These are phyloP conservation scores for Netelia melanura DNA, from an alignment of 2,888 invertebrate genomes.

Conservation along the genomic window DNA sequence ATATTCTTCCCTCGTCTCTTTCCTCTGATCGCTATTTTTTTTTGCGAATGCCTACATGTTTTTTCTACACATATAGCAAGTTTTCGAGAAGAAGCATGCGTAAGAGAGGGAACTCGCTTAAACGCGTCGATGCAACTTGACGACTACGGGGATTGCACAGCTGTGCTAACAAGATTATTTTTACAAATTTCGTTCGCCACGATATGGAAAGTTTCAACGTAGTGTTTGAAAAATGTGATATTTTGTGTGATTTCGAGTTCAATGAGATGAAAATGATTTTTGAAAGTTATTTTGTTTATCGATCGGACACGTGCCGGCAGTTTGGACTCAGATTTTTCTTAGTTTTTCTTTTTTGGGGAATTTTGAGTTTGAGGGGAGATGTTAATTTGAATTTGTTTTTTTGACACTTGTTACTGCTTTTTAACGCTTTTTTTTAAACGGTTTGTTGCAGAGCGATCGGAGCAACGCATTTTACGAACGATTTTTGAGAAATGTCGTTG, in stretches of 20 bases:
- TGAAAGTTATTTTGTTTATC: too few relatives aligned
- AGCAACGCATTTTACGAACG: background rate
- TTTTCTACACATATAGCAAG: background rate
- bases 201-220: background rate
- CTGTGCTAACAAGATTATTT: background rate
- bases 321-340: background rate
- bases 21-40: conserved; percentile 1
- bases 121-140: background rate
- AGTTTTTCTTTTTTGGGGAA: background rate
- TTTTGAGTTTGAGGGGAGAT: background rate
- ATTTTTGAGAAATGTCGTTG: background rate
- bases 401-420: background rate
- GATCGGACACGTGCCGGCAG: too few relatives aligned
- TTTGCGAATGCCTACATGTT: conserved; percentile 14
- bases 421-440: background rate
- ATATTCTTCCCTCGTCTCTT: conserved; percentile 21
- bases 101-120: background rate
- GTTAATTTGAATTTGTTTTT: too few relatives aligned
- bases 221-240: background rate
- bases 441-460: background rate
- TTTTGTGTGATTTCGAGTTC: background rate
- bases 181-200: background rate
- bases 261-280: background rate
- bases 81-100: background rate
- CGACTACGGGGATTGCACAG: background rate